These are phyloP conservation scores for Cuniculus paca DNA, from an alignment of 2,797 vertebrate genomes.

Conservation along the genomic window DNA sequence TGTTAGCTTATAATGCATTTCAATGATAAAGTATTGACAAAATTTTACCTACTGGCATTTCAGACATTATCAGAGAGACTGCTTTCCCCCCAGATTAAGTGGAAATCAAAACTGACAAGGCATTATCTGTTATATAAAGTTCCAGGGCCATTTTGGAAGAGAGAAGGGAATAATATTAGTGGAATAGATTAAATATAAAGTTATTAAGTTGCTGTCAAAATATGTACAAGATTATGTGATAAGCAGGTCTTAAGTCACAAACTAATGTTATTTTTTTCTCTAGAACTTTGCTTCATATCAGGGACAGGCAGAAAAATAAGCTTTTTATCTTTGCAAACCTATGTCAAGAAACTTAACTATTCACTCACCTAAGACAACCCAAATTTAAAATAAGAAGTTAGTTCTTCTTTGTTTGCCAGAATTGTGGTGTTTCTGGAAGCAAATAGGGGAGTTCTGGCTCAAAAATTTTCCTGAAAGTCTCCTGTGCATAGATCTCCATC, in stretches of 20 bases:
- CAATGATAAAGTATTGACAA: slow-evolving; percentile 54
- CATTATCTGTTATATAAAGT: slow-evolving; percentile 79
- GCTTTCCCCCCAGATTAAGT: slow-evolving; percentile 68
- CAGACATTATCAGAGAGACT: slow-evolving; percentile 76
- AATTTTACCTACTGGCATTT: slow-evolving; percentile 71
- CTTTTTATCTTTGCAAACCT: slow-evolving; percentile 79
- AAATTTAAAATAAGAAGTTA: slow-evolving; percentile 71
- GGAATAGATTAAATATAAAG: slow-evolving; percentile 82
- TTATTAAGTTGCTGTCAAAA: slow-evolving; percentile 71
- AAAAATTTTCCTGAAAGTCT: background rate
- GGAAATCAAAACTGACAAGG: slow-evolving; percentile 71
- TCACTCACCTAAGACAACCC: slow-evolving; percentile 65
- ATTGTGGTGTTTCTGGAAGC: background rate
- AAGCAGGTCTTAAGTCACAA: slow-evolving; percentile 83
- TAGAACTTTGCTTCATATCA: slow-evolving; percentile 82
- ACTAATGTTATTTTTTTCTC: slow-evolving; percentile 80
- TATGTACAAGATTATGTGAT: slow-evolving; percentile 73
- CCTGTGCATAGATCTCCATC: background rate
- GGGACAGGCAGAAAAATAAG: slow-evolving; percentile 85
- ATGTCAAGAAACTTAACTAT: slow-evolving; percentile 73
- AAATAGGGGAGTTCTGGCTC: background rate
- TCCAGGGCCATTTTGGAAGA: slow-evolving; percentile 77
- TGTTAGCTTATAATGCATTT: slow-evolving; percentile 61
- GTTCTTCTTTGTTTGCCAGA: background rate
- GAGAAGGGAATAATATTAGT: slow-evolving; percentile 77